phyloP scores from a whole-genome alignment of 1,140 invertebrate genomes.

The Asobara japonica region DNA sequence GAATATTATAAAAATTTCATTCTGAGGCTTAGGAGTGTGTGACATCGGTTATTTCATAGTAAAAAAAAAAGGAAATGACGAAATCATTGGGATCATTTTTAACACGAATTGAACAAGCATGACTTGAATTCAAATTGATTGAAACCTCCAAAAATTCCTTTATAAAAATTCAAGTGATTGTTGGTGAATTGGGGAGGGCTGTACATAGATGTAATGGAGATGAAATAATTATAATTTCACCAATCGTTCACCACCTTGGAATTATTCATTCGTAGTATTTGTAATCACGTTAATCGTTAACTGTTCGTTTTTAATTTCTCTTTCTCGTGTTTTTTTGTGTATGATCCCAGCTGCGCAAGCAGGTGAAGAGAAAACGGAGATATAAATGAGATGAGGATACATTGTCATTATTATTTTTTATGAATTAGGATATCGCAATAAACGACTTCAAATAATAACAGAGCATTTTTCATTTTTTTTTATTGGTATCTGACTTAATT shows the following conservation, averaged over 20 bases:
- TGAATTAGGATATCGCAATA: slow-evolving; percentile 55
- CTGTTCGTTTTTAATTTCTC: slow-evolving; percentile 5
- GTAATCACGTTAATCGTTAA: slow-evolving; percentile 36
- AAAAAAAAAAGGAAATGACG: neutral
- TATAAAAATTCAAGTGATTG: neutral
- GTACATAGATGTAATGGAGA: neutral
- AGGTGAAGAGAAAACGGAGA: slow-evolving; percentile 27
- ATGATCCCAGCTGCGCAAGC: slow-evolving; percentile 8
- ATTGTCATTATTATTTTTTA: slow-evolving; percentile 58
- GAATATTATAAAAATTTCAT: slow-evolving; percentile 24
- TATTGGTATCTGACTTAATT: neutral
- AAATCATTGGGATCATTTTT: slow-evolving; percentile 3
- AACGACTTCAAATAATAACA: slow-evolving; percentile 44
- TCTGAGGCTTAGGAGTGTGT: slow-evolving; percentile 32
- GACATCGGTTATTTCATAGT: slow-evolving; percentile 27
- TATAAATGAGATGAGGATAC: slow-evolving; percentile 43
- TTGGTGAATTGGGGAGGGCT: neutral
- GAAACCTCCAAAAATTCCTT: neutral
- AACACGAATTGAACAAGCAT: neutral
- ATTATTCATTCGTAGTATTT: slow-evolving; percentile 23
- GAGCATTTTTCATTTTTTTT: neutral
- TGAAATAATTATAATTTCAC: neutral
- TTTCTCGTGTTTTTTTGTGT: slow-evolving; percentile 2
- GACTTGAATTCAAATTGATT: neutral
- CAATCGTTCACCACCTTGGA: neutral